Evolutionary conservation across 2,888 invertebrate genomes (phyloP).

Genomic region (Mycalesis mineus): DNA sequence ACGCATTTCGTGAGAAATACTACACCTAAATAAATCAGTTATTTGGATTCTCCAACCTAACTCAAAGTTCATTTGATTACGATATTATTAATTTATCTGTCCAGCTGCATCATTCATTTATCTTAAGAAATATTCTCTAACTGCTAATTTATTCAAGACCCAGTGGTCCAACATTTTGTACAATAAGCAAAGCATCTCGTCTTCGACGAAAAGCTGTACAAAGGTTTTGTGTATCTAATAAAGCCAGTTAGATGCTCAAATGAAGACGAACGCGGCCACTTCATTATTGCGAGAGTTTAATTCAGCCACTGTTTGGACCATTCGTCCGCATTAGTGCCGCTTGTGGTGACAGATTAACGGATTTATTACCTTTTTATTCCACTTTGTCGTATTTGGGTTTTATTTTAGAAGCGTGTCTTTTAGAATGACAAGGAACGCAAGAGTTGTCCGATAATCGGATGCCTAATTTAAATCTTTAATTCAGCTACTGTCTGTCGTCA

Average conservation of each 20-base stretch:
- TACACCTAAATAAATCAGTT: too few relatives aligned
- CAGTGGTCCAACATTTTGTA: neutral
- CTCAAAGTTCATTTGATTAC: too few relatives aligned
- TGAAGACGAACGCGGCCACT: conserved; percentile 70
- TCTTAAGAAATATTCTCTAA: neutral
- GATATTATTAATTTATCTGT: too few relatives aligned
- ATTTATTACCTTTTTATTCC: conserved; percentile 55
- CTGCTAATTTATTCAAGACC: neutral
- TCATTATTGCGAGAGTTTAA: conserved; percentile 69
- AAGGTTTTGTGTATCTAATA: conserved; percentile 6
- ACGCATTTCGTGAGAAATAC: too few relatives aligned
- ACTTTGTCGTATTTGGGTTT: neutral
- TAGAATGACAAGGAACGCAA: too few relatives aligned
- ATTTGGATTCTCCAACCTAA: too few relatives aligned
- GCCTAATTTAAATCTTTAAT: too few relatives aligned
- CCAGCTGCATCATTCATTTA: too few relatives aligned
- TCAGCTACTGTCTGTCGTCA: too few relatives aligned
- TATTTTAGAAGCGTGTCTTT: too few relatives aligned
- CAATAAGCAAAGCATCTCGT: neutral
- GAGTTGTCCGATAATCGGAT: too few relatives aligned
- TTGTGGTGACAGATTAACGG: conserved; percentile 54
- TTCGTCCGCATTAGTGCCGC: conserved; percentile 62
- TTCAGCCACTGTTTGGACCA: conserved; percentile 61
- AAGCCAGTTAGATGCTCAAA: conserved; percentile 40
- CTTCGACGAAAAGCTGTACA: neutral